Evolutionary conservation across 2,113 vertebrate species (phyloP), one percentile per base, ranked within the genome.

Genomic region (Gobiocypris rarus): DNA sequence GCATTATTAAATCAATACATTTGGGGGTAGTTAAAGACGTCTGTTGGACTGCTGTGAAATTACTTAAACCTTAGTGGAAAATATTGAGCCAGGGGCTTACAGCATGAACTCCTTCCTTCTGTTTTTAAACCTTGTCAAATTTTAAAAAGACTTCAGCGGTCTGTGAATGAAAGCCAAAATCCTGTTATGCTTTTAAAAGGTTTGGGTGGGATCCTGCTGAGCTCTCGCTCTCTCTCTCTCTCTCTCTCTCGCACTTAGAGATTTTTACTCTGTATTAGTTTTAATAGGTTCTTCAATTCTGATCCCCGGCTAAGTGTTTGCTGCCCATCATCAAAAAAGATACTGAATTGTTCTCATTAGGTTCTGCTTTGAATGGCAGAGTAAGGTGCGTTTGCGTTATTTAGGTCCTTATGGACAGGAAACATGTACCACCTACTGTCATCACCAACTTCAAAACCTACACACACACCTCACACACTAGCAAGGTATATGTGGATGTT

Each of bases 141-240:
- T 86, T 83, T 82, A 85, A 86, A 85, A 85, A 88, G 80, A 59
- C 67, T 86, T 83, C 65, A 81, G 86, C 41, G 85, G 84, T 86
- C 70, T 85, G 79, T 24, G 70, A 74, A 43, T 17, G 17, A 58
- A 85, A 83, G 88, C 84, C 88, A 89, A 82, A 89, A 85, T 73
- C 78, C 58, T 84, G 85, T 90, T 89, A 82, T 84, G 81, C 83
- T 80, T 87, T 87, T 84, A 70, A 85, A 83, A 80, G 84, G 52
- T 73, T 73, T 84, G 81, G 69, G 45, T 77, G 67, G 78, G 80
- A 65, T 85, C 81, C 86, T 43, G 77, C 87, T 82, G 81, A 76
- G 73, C 70, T 80, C 59, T 15, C 14, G 74, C 63, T 41, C 41
- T 73, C 31, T 56, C 26, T 34, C 54, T 31, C 31, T 31, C 31